Conservation (phyloP, 2,888 invertebrate species). For the Volucella zonaria region DNA sequence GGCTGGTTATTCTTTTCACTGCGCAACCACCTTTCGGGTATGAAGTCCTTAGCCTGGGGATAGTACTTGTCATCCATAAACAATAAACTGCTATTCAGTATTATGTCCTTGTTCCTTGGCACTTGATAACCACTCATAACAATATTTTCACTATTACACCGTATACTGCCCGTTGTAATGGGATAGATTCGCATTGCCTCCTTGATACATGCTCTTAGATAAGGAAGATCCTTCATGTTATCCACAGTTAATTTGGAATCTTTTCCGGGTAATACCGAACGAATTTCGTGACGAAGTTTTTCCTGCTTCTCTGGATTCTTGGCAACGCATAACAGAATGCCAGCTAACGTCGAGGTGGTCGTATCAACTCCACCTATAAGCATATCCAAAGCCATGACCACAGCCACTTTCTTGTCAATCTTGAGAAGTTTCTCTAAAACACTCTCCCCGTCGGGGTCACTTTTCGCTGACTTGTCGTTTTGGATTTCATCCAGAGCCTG, state of each 20-base stretch:
- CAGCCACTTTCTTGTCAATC: conserved; percentile 85
- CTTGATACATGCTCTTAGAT: conserved; percentile 87
- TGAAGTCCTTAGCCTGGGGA: conserved; percentile 84
- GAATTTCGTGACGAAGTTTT: conserved; percentile 85
- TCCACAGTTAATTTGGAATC: conserved; percentile 80
- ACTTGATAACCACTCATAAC: conserved; percentile 86
- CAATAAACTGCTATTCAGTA: conserved; percentile 87
- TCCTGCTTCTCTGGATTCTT: conserved; percentile 86
- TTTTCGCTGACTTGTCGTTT: conserved; percentile 69
- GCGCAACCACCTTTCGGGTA: conserved; percentile 89
- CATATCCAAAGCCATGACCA: conserved; percentile 87
- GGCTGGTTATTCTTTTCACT: conserved; percentile 26
- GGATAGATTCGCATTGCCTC: conserved; percentile 86
- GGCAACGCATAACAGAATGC: conserved; percentile 86
- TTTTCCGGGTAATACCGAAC: conserved; percentile 80
- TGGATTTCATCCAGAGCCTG: conserved; percentile 77
- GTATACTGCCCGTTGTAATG: conserved; percentile 84
- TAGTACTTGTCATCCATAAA: conserved; percentile 85
- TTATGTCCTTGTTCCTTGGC: conserved; percentile 86
- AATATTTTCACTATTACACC: conserved; percentile 84
- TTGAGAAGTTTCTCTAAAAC: conserved; percentile 85
- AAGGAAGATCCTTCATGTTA: conserved; percentile 83
- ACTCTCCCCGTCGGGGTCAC: conserved; percentile 83
- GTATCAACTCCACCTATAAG: conserved; percentile 87
- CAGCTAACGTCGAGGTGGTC: conserved; percentile 83